Conservation (phyloP, 2,113 vertebrate species). For the Pitta sordida region DNA sequence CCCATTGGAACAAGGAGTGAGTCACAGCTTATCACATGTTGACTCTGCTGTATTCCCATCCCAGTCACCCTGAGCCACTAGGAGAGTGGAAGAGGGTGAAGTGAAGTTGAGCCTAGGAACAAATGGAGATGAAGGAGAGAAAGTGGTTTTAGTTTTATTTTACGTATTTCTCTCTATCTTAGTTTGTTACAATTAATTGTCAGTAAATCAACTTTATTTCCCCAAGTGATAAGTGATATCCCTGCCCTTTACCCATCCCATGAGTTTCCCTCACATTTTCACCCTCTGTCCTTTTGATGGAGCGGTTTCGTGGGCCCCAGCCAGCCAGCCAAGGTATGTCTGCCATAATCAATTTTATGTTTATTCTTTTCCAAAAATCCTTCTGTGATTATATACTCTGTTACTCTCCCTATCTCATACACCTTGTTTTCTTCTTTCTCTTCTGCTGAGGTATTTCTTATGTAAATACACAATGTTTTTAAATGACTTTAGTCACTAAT, state of each 20-base stretch:
- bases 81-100: background rate
- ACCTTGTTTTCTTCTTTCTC: background rate
- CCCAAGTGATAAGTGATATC: background rate
- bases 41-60: fast-evolving
- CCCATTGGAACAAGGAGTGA: background rate
- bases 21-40: fast-evolving
- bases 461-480: background rate
- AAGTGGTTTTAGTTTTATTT: background rate
- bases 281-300: background rate
- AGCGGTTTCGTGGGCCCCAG: background rate
- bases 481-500: background rate
- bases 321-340: background rate
- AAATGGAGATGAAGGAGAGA: background rate
- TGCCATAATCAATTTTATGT: background rate
- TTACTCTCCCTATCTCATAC: background rate
- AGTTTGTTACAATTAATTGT: background rate
- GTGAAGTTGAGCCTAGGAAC: background rate
- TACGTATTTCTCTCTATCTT: background rate
- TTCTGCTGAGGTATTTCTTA: background rate
- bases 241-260: background rate
- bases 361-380: background rate
- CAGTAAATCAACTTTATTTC: background rate
- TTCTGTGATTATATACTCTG: background rate
- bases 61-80: background rate
- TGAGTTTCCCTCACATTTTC: background rate